phyloP scores from a whole-genome alignment of 2,797 vertebrate species.

The Lagorchestes hirsutus region DNA sequence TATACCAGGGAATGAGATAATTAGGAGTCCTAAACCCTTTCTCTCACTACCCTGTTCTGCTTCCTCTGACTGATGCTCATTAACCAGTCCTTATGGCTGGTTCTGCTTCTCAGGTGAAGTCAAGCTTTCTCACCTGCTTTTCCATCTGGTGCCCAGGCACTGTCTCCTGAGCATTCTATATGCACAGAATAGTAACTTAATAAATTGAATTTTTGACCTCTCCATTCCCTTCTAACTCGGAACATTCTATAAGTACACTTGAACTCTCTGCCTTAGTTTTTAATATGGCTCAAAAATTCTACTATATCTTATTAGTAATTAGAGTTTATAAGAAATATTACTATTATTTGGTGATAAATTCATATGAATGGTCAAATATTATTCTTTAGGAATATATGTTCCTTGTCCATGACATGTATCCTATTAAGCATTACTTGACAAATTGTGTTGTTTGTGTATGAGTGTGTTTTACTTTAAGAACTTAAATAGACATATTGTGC shows the following conservation, averaged over 20 bases:
- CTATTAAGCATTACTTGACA: neutral
- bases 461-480: neutral
- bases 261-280: conserved; percentile 13
- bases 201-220: neutral
- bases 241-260: neutral
- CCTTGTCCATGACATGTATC: conserved; percentile 36
- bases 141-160: neutral
- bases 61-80: neutral
- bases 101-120: neutral
- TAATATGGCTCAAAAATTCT: conserved; percentile 18
- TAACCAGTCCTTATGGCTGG: neutral
- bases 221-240: neutral
- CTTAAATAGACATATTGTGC: neutral
- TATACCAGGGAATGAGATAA: neutral
- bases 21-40: neutral
- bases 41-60: neutral
- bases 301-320: conserved; percentile 1
- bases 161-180: neutral
- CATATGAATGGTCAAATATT: conserved; percentile 19
- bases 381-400: conserved; percentile 32
- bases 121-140: neutral
- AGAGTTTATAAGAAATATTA: conserved; percentile 16
- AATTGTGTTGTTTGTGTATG: neutral
- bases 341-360: conserved; percentile 19
- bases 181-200: neutral